These are phyloP conservation scores for Lasioglossum albipes DNA, from an alignment of 1,140 invertebrate genomes.

Conservation along the genomic window DNA sequence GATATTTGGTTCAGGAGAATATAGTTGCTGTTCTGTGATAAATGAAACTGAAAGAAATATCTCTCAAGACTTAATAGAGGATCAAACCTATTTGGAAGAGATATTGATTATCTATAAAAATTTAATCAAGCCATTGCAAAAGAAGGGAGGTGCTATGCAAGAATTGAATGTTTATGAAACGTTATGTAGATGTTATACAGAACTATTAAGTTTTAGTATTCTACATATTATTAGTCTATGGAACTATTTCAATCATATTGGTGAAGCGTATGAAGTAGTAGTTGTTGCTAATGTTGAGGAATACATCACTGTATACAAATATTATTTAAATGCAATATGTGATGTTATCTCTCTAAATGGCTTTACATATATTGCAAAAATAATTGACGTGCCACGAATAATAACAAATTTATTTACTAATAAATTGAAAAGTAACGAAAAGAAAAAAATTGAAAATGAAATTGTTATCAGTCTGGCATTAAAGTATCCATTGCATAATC, in stretches of 20 bases:
- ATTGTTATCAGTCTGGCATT: slow-evolving; percentile 82
- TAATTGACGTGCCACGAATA: slow-evolving; percentile 82
- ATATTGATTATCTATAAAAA: slow-evolving; percentile 83
- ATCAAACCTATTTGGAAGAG: slow-evolving; percentile 86
- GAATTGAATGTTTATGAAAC: slow-evolving; percentile 84
- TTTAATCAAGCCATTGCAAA: slow-evolving; percentile 83
- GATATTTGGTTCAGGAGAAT: slow-evolving; percentile 75
- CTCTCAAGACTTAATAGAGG: slow-evolving; percentile 82
- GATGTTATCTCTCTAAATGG: slow-evolving; percentile 88
- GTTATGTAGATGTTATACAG: slow-evolving; percentile 84
- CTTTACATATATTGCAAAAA: slow-evolving; percentile 84
- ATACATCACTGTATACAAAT: slow-evolving; percentile 86
- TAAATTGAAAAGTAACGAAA: slow-evolving; percentile 77
- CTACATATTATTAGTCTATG: slow-evolving; percentile 85
- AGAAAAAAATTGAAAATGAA: slow-evolving; percentile 82
- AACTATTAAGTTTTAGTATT: slow-evolving; percentile 86
- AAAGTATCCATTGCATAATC: slow-evolving; percentile 82
- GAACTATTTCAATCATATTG: slow-evolving; percentile 84
- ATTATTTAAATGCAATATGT: slow-evolving; percentile 87
- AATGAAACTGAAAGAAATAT: slow-evolving; percentile 73
- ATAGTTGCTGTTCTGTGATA: slow-evolving; percentile 74
- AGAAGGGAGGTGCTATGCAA: slow-evolving; percentile 80
- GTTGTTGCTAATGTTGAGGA: slow-evolving; percentile 87
- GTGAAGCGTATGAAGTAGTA: slow-evolving; percentile 83
- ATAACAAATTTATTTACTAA: slow-evolving; percentile 83